A percentile compares a stretch with the other conserved stretches of the same genome.
Evolutionary conservation across 2,797 vertebrate genomes (phyloP).

Genomic region (Notolepis coatsorum): DNA sequence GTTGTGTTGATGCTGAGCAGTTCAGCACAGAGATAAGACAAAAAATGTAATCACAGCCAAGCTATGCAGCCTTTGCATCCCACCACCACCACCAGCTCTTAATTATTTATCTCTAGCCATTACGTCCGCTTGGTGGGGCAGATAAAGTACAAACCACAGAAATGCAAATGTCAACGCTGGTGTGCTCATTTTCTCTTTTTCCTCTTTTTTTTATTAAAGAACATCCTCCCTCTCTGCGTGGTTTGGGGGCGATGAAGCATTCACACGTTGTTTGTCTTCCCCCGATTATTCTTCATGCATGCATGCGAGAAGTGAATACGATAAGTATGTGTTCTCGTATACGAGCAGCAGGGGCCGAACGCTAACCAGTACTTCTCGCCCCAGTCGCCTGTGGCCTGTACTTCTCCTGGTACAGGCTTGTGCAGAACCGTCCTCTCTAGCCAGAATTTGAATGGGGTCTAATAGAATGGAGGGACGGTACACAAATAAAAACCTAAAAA

Average conservation of each 20-base stretch:
- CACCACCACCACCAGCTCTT: slow-evolving; percentile 46
- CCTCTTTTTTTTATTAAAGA: not conserved
- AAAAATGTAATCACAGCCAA: slow-evolving; percentile 50
- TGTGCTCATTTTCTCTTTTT: slow-evolving; percentile 33
- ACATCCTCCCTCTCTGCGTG: not conserved
- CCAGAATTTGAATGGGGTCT: too few relatives aligned
- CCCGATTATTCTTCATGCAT: not conserved
- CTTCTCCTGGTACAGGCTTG: too few relatives aligned
- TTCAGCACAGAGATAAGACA: slow-evolving; percentile 36
- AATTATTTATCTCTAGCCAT: slow-evolving; percentile 69
- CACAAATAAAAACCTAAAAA: too few relatives aligned
- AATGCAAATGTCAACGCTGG: slow-evolving; percentile 56
- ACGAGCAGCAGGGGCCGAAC: not conserved
- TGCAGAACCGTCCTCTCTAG: too few relatives aligned
- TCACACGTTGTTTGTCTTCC: not conserved
- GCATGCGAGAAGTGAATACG: not conserved
- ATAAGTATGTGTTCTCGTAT: not conserved
- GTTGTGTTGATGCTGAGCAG: slow-evolving; percentile 60
- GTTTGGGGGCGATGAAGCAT: slow-evolving; percentile 33
- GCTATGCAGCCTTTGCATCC: slow-evolving; percentile 36
- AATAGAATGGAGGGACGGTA: too few relatives aligned
- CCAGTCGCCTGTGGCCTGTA: too few relatives aligned
- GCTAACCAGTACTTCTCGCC: too few relatives aligned
- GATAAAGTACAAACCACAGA: slow-evolving; percentile 17
- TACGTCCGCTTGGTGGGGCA: slow-evolving; percentile 55